Conservation (phyloP, 2,797 vertebrate species). For the Enteromius argenteus region DNA sequence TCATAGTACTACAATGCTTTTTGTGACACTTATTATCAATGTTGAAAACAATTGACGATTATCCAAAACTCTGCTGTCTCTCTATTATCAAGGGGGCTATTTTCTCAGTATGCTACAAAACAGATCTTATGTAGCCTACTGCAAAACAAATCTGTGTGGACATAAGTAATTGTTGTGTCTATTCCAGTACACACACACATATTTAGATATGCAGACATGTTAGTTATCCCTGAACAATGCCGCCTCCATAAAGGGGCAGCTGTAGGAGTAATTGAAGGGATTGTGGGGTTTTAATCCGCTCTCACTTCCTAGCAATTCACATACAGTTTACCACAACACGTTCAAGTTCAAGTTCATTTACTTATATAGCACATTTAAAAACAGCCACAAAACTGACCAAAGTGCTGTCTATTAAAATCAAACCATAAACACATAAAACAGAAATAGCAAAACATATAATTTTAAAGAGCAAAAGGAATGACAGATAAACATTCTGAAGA, state of each 20-base stretch:
- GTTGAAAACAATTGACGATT: not conserved
- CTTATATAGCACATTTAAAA: too few relatives aligned
- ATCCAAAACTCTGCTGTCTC: slow-evolving; percentile 1
- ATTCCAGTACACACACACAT: not conserved
- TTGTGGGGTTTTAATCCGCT: not conserved
- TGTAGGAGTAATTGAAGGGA: not conserved
- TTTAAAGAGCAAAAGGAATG: too few relatives aligned
- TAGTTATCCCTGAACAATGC: not conserved
- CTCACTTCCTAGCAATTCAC: slow-evolving; percentile 2
- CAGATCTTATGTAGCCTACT: not conserved
- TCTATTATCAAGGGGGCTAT: not conserved
- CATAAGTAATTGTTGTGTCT: not conserved
- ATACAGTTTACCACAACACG: slow-evolving; percentile 10
- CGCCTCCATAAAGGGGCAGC: not conserved
- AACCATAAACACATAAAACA: too few relatives aligned
- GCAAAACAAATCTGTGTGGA: slow-evolving; percentile 6
- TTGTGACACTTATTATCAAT: not conserved
- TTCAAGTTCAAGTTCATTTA: too few relatives aligned
- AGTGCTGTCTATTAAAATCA: too few relatives aligned
- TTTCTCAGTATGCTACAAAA: not conserved
- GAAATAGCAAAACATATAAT: too few relatives aligned
- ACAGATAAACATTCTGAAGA: too few relatives aligned
- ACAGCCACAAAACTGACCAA: too few relatives aligned
- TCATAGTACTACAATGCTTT: not conserved
- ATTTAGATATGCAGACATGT: slow-evolving; percentile 27